Conservation (phyloP, 2,113 vertebrate genomes). For the Chloropsis cyanopogon region DNA sequence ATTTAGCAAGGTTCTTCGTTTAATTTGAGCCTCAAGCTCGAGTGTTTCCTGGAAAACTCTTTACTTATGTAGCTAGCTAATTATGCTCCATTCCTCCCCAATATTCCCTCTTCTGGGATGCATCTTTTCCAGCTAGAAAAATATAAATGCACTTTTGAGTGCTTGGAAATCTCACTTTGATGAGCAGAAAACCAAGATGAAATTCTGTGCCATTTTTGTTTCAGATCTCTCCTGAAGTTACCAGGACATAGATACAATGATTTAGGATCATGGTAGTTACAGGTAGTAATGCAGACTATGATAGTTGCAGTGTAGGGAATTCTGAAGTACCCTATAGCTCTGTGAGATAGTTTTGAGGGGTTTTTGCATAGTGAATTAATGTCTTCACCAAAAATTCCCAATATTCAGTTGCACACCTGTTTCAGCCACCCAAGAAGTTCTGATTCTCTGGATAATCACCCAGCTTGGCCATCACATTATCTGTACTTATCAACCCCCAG, state of each 20-base stretch:
- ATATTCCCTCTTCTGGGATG: not conserved
- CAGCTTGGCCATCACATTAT: not conserved
- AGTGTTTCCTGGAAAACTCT: not conserved
- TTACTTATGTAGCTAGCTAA: not conserved
- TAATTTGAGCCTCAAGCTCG: not conserved
- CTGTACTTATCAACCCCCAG: not conserved
- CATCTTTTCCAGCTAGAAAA: not conserved
- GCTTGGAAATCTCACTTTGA: not conserved
- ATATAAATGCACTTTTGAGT: not conserved
- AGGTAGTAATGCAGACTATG: not conserved
- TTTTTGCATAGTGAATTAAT: not conserved
- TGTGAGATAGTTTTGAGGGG: not conserved
- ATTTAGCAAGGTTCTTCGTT: not conserved
- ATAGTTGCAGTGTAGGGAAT: not conserved
- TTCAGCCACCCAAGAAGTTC: not conserved
- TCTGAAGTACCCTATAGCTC: not conserved
- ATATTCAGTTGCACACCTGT: not conserved
- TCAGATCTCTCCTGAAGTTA: not conserved
- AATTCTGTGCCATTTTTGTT: not conserved
- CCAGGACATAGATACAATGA: not conserved
- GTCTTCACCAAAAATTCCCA: not conserved
- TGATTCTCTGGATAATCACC: not conserved
- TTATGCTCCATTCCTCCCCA: not conserved
- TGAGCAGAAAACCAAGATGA: not conserved
- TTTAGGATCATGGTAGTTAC: not conserved